Conservation (phyloP, 2,888 invertebrate species). For the Chymomyza fuscimana region DNA sequence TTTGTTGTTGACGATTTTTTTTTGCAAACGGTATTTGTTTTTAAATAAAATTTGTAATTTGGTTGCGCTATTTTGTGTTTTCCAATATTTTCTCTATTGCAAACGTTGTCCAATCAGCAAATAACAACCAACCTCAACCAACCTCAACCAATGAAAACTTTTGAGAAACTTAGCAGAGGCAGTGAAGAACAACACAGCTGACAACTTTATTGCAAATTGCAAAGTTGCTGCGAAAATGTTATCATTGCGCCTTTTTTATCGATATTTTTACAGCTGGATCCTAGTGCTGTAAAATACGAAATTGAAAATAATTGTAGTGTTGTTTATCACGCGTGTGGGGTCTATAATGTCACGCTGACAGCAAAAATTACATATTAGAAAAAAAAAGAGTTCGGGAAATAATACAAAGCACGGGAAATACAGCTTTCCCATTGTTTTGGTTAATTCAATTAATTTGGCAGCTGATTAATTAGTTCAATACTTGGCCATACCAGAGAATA, state of each 20-base stretch:
- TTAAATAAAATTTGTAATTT: neutral
- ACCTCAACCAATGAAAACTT: slow-evolving; percentile 15
- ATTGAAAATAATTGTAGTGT: neutral
- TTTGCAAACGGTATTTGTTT: neutral
- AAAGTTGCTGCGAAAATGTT: neutral
- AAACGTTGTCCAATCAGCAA: slow-evolving; percentile 42
- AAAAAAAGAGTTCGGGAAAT: slow-evolving; percentile 46
- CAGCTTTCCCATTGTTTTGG: slow-evolving; percentile 43
- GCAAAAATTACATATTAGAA: slow-evolving; percentile 28
- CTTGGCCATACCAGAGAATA: slow-evolving; percentile 40
- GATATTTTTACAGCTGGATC: neutral
- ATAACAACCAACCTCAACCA: slow-evolving; percentile 46
- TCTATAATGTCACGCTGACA: slow-evolving; percentile 51
- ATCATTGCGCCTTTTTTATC: neutral
- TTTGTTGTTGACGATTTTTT: neutral
- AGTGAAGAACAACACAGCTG: slow-evolving; percentile 28
- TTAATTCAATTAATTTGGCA: slow-evolving; percentile 43
- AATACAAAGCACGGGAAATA: slow-evolving; percentile 45
- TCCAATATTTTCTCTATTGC: slow-evolving; percentile 27
- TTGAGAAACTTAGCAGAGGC: slow-evolving; percentile 16
- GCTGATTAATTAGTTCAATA: slow-evolving; percentile 42
- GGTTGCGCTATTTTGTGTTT: neutral
- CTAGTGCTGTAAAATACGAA: neutral
- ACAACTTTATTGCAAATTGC: neutral
- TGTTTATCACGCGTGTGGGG: slow-evolving; percentile 1